phyloP scores from a whole-genome alignment of 2,888 invertebrate species.

The Orthosia gracilis region DNA sequence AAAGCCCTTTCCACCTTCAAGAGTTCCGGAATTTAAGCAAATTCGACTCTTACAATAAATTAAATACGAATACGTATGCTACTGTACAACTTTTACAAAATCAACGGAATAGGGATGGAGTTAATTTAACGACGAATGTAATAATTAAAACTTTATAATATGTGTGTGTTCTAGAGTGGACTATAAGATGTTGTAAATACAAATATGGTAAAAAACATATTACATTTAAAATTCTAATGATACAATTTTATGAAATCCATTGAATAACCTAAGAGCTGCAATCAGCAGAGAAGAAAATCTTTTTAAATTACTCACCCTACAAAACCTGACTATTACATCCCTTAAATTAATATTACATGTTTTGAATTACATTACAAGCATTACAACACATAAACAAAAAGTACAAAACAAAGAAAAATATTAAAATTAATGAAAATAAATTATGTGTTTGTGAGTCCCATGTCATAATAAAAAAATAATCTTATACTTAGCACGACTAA shows the following conservation, averaged over 20 bases:
- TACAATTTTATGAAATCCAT: background rate
- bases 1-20: constrained; percentile 16
- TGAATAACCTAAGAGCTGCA: background rate
- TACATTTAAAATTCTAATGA: background rate
- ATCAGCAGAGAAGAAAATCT: background rate
- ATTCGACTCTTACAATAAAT: background rate
- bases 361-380: constrained; percentile 35
- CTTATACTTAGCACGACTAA: constrained; percentile 55
- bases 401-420: constrained; percentile 26
- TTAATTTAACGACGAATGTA: constrained; percentile 8
- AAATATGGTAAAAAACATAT: too few species aligned
- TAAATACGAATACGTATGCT: background rate
- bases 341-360: constrained; percentile 5
- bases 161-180: background rate
- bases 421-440: constrained; percentile 27
- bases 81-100: background rate
- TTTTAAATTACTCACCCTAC: background rate
- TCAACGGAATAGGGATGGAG: background rate
- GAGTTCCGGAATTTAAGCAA: background rate
- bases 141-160: too few species aligned
- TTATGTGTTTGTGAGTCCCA: constrained; percentile 29
- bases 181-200: background rate
- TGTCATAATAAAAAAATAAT: constrained; percentile 21
- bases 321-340: background rate
- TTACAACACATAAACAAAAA: constrained; percentile 47